phyloP scores from a whole-genome alignment of 2,888 invertebrate species.

The Melieria crassipennis region DNA sequence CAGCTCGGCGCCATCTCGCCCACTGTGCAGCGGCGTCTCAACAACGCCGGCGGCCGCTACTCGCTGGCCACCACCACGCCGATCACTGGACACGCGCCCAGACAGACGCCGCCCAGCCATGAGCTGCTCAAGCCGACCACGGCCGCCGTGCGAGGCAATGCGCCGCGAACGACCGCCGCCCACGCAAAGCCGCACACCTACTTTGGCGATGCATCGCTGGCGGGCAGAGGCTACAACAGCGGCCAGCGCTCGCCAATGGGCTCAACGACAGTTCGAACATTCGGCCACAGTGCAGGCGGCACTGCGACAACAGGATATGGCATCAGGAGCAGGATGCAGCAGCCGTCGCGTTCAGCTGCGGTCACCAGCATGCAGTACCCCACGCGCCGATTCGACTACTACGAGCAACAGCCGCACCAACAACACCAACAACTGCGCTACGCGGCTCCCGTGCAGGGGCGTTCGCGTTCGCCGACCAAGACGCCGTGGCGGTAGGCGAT shows the following conservation, averaged over 20 bases:
- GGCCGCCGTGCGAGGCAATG: background rate
- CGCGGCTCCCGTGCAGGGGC: slow-evolving; percentile 50
- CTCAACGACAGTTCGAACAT: slow-evolving; percentile 29
- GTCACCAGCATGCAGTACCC: background rate
- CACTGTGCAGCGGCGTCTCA: slow-evolving; percentile 24
- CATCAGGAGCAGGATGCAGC: slow-evolving; percentile 17
- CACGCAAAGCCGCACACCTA: slow-evolving; percentile 46
- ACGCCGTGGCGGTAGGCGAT: slow-evolving; percentile 56
- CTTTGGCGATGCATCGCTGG: slow-evolving; percentile 40
- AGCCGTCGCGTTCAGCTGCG: slow-evolving; percentile 18
- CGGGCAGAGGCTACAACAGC: slow-evolving; percentile 5
- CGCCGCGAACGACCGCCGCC: background rate
- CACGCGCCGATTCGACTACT: slow-evolving; percentile 19
- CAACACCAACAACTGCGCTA: slow-evolving; percentile 37
- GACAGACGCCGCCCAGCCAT: slow-evolving; percentile 27
- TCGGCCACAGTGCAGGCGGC: background rate
- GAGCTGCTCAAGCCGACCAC: slow-evolving; percentile 23
- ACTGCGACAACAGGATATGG: slow-evolving; percentile 16
- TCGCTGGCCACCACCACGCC: slow-evolving; percentile 20
- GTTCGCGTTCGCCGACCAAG: slow-evolving; percentile 64
- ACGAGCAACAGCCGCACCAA: slow-evolving; percentile 23
- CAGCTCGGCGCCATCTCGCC: slow-evolving; percentile 44
- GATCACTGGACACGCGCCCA: slow-evolving; percentile 22
- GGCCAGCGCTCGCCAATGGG: slow-evolving; percentile 22
- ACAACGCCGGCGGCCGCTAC: slow-evolving; percentile 23